Base-by-base conservation (phyloP, 2,113 vertebrate genomes). In the Collichthys lucidus region DNA sequence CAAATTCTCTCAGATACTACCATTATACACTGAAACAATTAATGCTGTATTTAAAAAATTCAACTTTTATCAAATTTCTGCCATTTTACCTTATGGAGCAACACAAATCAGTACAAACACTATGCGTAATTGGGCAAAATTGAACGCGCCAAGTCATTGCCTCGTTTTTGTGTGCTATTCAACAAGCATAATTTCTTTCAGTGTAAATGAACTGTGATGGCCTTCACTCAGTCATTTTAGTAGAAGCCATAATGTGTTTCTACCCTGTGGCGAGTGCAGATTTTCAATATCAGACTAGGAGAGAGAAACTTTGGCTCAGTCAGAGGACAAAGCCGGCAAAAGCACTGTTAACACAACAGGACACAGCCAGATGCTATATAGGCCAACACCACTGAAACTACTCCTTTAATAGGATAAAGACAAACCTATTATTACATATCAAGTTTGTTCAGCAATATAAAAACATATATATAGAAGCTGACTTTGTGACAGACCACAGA, bases 1-100 rank as follows among this genome's bases (percentile, higher is more conserved):
- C 94, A 95, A 95, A 95, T 89, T 92, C 64, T 86, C 83, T 87
- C 79, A 74, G 82, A 93, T 75, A 77, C 61, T 65, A 79, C 75
- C 59, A 76, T 71, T 74, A 82, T 68, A 89, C 68, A 82, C 71
- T 84, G 59, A 84, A 86, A 84, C 5, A 65, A 81, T 63, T 66
- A 78, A 71, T 63, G 80, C 67, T 77, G 49, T 72, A 69, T 78
- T 80, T 26, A 29, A 62, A 64, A 64, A 40, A 24, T 12, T 4
- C 4, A 70, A 74, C n/a, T 49, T 20, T 59, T 19, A 24, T 63
- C 2, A 63, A 77, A 72, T 56, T 69, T 60, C 24, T 20, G n/a
- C 65, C 47, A 74, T 76, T 19, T 65, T 82, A 52, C 22, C 46
- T 74, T 26, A 65, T 60, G 47, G n/a, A 67, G 35, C 20, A 68